Evolutionary conservation across 2,113 vertebrate genomes (phyloP).

Genomic region (Erinaceus europaeus): DNA sequence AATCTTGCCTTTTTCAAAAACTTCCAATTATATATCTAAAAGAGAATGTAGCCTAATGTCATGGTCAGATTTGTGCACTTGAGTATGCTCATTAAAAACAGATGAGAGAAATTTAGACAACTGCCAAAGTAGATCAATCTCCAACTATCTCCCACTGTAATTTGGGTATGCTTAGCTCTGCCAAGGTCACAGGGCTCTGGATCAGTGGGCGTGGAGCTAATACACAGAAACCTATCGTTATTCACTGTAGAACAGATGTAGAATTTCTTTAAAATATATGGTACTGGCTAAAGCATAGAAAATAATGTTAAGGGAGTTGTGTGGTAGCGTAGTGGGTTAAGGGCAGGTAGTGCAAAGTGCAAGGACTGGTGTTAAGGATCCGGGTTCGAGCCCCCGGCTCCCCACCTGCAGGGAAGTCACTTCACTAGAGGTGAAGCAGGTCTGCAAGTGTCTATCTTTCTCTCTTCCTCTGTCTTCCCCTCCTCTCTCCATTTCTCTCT

Average conservation of each 20-base stretch:
- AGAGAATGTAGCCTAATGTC: conserved; percentile 18
- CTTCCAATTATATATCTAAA: background rate
- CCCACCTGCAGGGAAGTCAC: too few species aligned
- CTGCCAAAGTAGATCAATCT: conserved; percentile 38
- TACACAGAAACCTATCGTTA: conserved; percentile 56
- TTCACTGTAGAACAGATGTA: background rate
- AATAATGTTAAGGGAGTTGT: conserved; percentile 42
- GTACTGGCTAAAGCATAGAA: conserved; percentile 58
- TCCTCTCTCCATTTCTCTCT: too few species aligned
- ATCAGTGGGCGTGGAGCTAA: conserved; percentile 24
- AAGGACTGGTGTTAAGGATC: too few species aligned
- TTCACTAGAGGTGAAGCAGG: too few species aligned
- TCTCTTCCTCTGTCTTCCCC: too few species aligned
- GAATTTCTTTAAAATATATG: conserved; percentile 49
- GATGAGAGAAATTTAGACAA: conserved; percentile 39
- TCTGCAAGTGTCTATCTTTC: too few species aligned
- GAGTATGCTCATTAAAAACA: conserved; percentile 35
- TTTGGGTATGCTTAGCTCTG: conserved; percentile 53
- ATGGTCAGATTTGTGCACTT: conserved; percentile 41
- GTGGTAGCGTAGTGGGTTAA: too few species aligned
- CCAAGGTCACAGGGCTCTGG: conserved; percentile 43
- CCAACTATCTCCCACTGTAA: conserved; percentile 48
- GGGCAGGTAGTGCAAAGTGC: too few species aligned
- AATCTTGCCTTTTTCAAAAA: background rate
- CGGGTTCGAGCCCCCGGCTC: too few species aligned